A percentile compares a stretch with the other conserved stretches of the same genome.
Evolutionary conservation across 1,140 invertebrate species (phyloP).

Genomic region (Delia radicum): DNA sequence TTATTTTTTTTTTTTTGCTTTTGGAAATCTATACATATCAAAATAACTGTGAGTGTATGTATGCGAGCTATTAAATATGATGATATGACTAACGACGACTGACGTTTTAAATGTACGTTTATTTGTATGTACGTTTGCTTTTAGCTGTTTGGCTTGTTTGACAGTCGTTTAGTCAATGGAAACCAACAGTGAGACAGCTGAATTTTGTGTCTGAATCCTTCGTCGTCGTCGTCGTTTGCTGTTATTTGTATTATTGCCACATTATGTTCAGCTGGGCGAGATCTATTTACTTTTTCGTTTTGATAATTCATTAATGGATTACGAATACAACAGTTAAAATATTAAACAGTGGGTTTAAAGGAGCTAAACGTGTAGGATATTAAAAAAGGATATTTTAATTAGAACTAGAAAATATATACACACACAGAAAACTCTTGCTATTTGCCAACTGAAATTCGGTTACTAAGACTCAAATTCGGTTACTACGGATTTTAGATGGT

Average conservation of each 20-base stretch:
- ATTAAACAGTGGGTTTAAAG: neutral
- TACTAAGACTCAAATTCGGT: too few species aligned
- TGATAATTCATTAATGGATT: constrained; percentile 33
- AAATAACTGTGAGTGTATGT: neutral
- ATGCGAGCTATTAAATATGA: constrained; percentile 3
- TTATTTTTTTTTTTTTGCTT: neutral
- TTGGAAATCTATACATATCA: neutral
- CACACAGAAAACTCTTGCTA: too few species aligned
- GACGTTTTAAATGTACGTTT: neutral
- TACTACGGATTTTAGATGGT: too few species aligned
- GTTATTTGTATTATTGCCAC: constrained; percentile 9
- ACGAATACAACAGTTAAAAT: constrained; percentile 16
- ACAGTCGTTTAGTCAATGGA: constrained; percentile 18
- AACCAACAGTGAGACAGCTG: constrained; percentile 7
- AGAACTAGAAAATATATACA: too few species aligned
- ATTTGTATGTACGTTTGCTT: neutral
- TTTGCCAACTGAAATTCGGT: too few species aligned
- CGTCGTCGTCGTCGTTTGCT: neutral
- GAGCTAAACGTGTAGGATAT: too few species aligned
- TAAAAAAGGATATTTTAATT: too few species aligned
- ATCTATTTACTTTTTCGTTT: constrained; percentile 30
- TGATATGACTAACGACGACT: constrained; percentile 20
- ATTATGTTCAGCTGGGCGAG: constrained; percentile 26
- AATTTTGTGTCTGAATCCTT: neutral
- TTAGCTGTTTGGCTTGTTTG: neutral